These are phyloP conservation scores for Peromyscus aztecus DNA, from an alignment of 2,797 vertebrate species.

Conservation along the genomic window DNA sequence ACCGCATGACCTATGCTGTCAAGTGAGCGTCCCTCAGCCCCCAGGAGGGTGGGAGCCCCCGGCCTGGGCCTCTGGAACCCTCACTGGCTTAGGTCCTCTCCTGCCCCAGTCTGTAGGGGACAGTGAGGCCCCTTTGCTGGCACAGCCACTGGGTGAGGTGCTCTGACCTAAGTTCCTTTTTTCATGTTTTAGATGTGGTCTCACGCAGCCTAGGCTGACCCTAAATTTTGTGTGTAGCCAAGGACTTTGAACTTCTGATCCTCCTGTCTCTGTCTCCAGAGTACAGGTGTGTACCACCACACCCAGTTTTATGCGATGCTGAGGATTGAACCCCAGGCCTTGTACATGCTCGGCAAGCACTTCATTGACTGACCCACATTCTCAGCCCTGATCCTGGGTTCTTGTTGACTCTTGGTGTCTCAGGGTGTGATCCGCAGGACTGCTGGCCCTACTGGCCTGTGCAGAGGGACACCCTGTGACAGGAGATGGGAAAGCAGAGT, in stretches of 20 bases:
- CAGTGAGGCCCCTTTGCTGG: background rate
- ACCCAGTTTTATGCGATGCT: background rate
- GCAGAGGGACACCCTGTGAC: rapidly evolving
- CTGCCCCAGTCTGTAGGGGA: background rate
- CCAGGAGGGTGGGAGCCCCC: background rate
- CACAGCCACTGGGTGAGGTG: rapidly evolving
- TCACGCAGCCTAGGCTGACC: background rate
- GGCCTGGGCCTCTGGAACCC: background rate
- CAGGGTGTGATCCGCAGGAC: background rate
- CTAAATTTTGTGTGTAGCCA: background rate
- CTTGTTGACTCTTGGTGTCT: background rate
- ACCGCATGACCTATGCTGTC: constrained; percentile 90
- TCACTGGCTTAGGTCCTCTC: background rate
- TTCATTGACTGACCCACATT: background rate
- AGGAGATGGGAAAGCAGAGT: background rate
- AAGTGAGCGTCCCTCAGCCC: constrained; percentile 75
- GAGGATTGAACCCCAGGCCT: background rate
- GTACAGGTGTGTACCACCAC: background rate
- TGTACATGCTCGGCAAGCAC: background rate
- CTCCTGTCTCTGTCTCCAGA: background rate
- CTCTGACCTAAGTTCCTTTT: background rate
- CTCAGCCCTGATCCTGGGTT: background rate
- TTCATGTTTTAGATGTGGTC: background rate
- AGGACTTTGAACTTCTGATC: background rate
- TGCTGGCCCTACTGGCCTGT: background rate